Evolutionary conservation across 1,140 invertebrate species (phyloP), one percentile per base, ranked within the genome.

Genomic region (Ceratitis capitata): DNA sequence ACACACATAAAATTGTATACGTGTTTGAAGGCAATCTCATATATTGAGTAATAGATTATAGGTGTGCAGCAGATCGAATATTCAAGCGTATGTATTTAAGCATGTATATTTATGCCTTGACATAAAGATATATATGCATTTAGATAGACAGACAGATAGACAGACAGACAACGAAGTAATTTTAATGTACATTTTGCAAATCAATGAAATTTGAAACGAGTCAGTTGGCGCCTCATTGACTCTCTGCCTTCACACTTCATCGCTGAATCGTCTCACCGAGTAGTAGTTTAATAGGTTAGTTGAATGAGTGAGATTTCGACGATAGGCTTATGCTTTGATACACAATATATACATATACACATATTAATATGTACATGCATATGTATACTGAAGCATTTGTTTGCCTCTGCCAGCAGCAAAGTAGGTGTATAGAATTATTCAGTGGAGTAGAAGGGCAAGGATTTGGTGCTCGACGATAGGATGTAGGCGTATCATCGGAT

Each of bases 401-500:
- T 56, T 29, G 12, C 4, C 29, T 7, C 29, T 64, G 32, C 32
- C 32, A 35, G 14, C 19, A n/a, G 3, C 3, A 9, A 56, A 19
- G 9, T 64, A 29, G 14, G 58, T 32, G 29, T 16, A 7, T 61
- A 32, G 7, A 58, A 29, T 29, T 29, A 29, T 35, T 64, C 26
- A 78, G 39, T n/a, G 9, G 26, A 23, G 35, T n/a, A 69, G 64
- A 69, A 10, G 39, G 39, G 64, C 69, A 4, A 78, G 39, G n/a
- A 78, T 78, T 78, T 45, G 19, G 69, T 78, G 14, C 32, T 47
- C 29, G 42, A 19, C 23, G 19, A 3, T 26, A 42, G 69, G 69
- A 45, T 78, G 69, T 78, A 45, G 64, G 64, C 39, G 39, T 78
- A 78, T 78, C 39, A 78, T 45, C n/a, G 69, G 69, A 78, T 78